Evolutionary conservation across 2,888 invertebrate species (phyloP).

Genomic region (Cephus runcator): DNA sequence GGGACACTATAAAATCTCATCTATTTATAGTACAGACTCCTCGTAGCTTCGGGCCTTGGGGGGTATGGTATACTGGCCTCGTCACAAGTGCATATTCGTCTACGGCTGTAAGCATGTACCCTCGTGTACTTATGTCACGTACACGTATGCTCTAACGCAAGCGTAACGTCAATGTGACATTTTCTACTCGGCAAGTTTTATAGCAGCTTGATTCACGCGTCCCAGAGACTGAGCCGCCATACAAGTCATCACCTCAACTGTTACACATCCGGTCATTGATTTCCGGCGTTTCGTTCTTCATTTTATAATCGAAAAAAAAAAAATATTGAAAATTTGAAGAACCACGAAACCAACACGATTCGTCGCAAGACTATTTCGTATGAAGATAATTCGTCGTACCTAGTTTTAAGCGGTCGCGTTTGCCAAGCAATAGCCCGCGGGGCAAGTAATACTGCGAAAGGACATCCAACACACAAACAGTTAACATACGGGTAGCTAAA

Average conservation of each 20-base stretch:
- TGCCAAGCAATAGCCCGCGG: not conserved
- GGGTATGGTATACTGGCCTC: not conserved
- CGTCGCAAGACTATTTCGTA: not conserved
- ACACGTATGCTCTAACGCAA: not conserved
- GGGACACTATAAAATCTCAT: conserved; percentile 42
- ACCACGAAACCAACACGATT: not conserved
- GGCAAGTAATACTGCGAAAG: not conserved
- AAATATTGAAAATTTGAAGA: not conserved
- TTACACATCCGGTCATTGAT: not conserved
- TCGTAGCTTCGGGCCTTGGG: conserved; percentile 20
- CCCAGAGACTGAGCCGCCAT: not conserved
- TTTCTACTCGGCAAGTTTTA: not conserved
- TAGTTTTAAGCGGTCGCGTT: not conserved
- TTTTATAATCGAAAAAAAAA: not conserved
- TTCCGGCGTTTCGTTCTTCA: not conserved
- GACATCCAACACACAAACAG: not conserved
- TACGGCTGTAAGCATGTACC: not conserved
- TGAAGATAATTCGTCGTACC: not conserved
- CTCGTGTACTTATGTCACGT: not conserved
- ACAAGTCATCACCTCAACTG: not conserved
- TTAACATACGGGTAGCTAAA: not conserved
- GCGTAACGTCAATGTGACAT: not conserved
- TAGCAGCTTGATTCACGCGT: not conserved
- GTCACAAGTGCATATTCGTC: not conserved
- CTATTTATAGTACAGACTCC: conserved; percentile 38